These are phyloP conservation scores for Sphecodes monilicornis DNA, from an alignment of 2,888 invertebrate genomes.

Conservation along the genomic window DNA sequence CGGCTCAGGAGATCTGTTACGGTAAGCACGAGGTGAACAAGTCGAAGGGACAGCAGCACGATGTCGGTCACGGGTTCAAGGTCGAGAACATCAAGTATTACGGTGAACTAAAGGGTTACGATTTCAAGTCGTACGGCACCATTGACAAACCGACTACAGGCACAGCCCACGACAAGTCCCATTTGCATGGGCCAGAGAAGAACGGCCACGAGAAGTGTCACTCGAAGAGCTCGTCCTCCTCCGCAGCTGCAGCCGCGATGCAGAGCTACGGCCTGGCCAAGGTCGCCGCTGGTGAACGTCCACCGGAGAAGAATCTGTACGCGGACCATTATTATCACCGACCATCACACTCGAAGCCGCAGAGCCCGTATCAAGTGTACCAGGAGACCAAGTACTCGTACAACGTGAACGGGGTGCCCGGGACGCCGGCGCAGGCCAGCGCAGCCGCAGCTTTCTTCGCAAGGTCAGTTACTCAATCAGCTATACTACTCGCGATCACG, in stretches of 20 bases:
- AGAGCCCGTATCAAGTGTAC: conserved; percentile 79
- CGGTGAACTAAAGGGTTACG: conserved; percentile 81
- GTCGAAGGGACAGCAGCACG: conserved; percentile 72
- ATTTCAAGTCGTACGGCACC: conserved; percentile 80
- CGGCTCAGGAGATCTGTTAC: conserved; percentile 70
- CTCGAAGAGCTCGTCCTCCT: conserved; percentile 70
- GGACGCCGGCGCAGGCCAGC: conserved; percentile 86
- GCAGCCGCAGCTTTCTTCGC: conserved; percentile 88
- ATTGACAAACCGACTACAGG: conserved; percentile 75
- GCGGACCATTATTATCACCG: conserved; percentile 79
- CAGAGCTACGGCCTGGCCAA: conserved; percentile 74
- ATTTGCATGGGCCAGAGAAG: conserved; percentile 72
- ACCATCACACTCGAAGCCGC: conserved; percentile 76
- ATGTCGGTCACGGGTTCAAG: conserved; percentile 77
- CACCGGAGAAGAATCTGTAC: conserved; percentile 74
- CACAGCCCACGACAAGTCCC: conserved; percentile 77
- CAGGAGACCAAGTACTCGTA: conserved; percentile 86
- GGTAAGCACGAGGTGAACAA: conserved; percentile 72
- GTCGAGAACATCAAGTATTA: conserved; percentile 81
- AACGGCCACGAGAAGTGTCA: conserved; percentile 73
- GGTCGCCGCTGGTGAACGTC: conserved; percentile 63
- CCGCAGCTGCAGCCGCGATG: conserved; percentile 40
- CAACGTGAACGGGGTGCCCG: conserved; percentile 85
- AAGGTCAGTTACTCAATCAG: conserved; percentile 84
- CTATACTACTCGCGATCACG: conserved; percentile 47